A percentile compares a stretch with the other conserved stretches of the same genome.
These are phyloP conservation scores for Corynorhinus townsendii DNA, from an alignment of 2,113 vertebrate species.

Conservation along the genomic window DNA sequence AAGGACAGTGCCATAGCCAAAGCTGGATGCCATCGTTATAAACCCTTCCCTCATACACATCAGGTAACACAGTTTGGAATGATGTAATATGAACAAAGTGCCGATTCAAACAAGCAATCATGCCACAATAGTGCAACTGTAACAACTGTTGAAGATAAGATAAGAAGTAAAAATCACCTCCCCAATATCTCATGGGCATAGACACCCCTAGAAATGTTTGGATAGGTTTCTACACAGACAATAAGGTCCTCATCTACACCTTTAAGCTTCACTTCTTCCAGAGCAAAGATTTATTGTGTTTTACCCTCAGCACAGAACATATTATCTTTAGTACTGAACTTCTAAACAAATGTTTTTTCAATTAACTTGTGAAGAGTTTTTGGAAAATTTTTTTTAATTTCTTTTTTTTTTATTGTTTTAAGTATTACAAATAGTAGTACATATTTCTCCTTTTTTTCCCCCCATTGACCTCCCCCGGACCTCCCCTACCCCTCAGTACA, in stretches of 20 bases:
- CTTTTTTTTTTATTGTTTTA: no score
- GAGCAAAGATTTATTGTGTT: background rate
- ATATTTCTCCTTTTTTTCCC: no score
- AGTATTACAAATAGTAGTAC: no score
- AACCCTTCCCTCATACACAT: background rate
- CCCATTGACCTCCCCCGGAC: no score
- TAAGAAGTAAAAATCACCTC: background rate
- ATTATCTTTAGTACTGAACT: background rate
- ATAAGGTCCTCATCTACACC: background rate
- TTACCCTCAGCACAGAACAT: background rate
- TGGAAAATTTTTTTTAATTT: no score
- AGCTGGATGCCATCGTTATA: background rate
- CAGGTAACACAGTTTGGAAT: background rate
- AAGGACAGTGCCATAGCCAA: background rate
- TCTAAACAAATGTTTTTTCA: constrained; percentile 9
- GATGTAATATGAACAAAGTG: background rate
- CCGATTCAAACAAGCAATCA: background rate
- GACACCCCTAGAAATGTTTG: background rate
- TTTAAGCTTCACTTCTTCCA: background rate
- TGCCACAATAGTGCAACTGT: background rate
- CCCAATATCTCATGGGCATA: background rate
- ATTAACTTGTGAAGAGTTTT: background rate
- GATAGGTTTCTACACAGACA: background rate
- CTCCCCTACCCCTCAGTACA: no score
- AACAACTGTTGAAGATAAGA: background rate